phyloP scores from a whole-genome alignment of 2,113 vertebrate genomes.

The Leucopsar rothschildi region DNA sequence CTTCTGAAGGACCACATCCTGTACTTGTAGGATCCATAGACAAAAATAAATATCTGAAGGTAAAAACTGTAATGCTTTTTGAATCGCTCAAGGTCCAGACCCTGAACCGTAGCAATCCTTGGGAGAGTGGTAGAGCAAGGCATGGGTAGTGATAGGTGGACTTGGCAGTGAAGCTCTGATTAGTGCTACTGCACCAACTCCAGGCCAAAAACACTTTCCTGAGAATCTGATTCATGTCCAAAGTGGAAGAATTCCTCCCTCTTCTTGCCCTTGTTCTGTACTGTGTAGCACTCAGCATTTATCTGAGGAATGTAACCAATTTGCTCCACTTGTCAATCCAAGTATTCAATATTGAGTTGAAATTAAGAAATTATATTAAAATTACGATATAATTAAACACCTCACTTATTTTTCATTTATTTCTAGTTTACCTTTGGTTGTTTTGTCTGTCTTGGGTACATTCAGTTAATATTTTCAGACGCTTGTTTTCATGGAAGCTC shows the following conservation, averaged over 20 bases:
- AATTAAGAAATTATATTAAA: not conserved
- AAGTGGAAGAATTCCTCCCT: not conserved
- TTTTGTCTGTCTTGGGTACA: not conserved
- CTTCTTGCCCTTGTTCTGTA: not conserved
- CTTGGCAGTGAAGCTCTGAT: not conserved
- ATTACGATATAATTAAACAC: not conserved
- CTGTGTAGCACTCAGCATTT: not conserved
- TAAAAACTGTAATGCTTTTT: not conserved
- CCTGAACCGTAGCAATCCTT: not conserved
- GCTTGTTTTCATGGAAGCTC: not conserved
- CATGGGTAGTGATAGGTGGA: not conserved
- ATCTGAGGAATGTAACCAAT: not conserved
- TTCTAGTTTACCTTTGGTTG: not conserved
- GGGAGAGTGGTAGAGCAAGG: too few relatives aligned
- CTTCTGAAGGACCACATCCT: not conserved
- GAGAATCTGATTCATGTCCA: not conserved
- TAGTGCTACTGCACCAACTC: not conserved
- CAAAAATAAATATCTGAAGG: conserved; percentile 37
- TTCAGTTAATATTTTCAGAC: not conserved
- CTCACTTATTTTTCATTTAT: not conserved
- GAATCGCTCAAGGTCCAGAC: not conserved
- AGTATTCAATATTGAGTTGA: not conserved
- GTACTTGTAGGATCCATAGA: not conserved
- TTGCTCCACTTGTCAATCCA: not conserved
- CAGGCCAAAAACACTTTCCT: not conserved